Base-by-base conservation (phyloP, 2,888 invertebrate species). In the Plebejus argus region DNA sequence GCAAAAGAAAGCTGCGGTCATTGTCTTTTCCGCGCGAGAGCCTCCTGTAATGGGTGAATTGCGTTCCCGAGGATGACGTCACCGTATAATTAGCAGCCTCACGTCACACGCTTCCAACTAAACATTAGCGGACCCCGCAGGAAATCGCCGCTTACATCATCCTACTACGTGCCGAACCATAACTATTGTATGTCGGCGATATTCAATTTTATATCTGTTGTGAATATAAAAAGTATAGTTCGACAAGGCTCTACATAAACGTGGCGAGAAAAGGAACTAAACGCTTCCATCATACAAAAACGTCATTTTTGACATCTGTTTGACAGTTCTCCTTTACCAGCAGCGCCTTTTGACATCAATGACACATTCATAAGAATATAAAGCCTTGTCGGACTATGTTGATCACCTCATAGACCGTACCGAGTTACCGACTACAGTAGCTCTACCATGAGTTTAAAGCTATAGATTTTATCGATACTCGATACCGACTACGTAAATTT, bases 21-120 rank as follows among this genome's bases (percentile, higher is more conserved):
- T 92, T 92, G 92, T 92, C 92, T 90, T 93, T 92, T 93, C 91
- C 92, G 91, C 93, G 90, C 91, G 90, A 92, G 86, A 91, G 92
- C 91, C 84, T 85, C 85, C 87, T 82, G 86, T 93, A 92, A 93
- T 92, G 89, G 89, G 89, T 84, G 86, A 81, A 85, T 88, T 85
- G 85, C 85, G 85, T 87, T 88, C 89, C 89, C 86, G 85, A 86
- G 83, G 84, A 83, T 93, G 93, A 93, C 92, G 93, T 93, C 92
- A 93, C 83, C 84, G 81, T 82, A 87, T 91, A 92, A 92, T 93
- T 92, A 93, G 89, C 91, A 87, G 80, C 85, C 87, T 83, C 86
- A 84, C 88, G 85, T 88, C 87, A 87, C 81, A 86, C 87, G 87
- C 70, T 72, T 86, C 81, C 80, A 86, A 84, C 85, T 83, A 82